Percentiles rank a stretch among this genome's conserved stretches.
Conservation (phyloP, 1,140 invertebrate genomes). For the Orius insidiosus region DNA sequence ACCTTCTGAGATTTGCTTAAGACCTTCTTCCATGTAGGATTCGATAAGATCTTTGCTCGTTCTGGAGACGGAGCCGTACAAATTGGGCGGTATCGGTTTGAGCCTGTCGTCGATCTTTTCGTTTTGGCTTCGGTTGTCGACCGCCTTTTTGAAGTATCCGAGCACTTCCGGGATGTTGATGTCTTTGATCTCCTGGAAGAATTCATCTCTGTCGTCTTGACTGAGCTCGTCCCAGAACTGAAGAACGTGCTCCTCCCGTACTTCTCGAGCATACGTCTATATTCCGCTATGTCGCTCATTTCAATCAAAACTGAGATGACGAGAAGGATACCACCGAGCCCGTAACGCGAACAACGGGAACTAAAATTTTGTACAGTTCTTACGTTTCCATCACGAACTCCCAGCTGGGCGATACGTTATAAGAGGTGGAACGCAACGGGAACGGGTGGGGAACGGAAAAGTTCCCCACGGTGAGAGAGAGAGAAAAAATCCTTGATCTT, state of each 20-base stretch:
- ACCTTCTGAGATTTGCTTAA: conserved; percentile 55
- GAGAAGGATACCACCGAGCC: no score
- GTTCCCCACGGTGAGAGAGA: no score
- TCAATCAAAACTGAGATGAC: no score
- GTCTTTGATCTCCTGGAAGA: conserved; percentile 41
- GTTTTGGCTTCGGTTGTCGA: conserved; percentile 28
- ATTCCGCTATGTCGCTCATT: conserved; percentile 26
- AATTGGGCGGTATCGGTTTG: conserved; percentile 59
- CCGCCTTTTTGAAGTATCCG: conserved; percentile 44
- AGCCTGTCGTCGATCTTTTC: conserved; percentile 61
- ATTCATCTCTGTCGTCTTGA: conserved; percentile 38
- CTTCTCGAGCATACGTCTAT: conserved; percentile 24
- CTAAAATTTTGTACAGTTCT: no score
- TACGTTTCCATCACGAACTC: no score
- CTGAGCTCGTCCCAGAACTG: conserved; percentile 63
- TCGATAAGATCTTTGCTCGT: conserved; percentile 37
- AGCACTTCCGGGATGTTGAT: conserved; percentile 49
- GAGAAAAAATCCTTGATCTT: no score
- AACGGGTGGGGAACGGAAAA: no score
- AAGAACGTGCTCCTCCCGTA: conserved; percentile 61
- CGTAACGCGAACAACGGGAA: no score
- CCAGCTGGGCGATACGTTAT: no score
- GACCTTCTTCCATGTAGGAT: conserved; percentile 46
- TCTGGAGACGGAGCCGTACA: conserved; percentile 48
- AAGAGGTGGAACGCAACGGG: no score